A percentile compares a stretch with the other conserved stretches of the same genome.
Evolutionary conservation across 1,140 invertebrate species (phyloP).

Genomic region (Cyrtorhinus lividipennis): DNA sequence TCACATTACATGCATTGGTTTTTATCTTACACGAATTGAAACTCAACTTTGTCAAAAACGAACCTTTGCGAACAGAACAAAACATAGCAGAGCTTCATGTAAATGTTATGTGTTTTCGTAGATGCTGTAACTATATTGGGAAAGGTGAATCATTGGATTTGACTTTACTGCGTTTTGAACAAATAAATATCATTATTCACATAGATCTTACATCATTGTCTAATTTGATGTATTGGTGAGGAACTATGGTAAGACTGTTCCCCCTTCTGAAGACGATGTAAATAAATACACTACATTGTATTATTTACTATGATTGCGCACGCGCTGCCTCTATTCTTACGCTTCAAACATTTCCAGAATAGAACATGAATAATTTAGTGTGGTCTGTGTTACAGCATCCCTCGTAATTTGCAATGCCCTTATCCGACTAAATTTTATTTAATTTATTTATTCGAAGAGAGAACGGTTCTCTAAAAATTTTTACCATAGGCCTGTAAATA

Average conservation of each 20-base stretch:
- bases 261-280: conserved; percentile 9
- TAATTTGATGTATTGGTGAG: too few species aligned
- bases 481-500: conserved; percentile 20
- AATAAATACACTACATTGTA: conserved; percentile 13
- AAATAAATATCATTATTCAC: too few species aligned
- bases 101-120: conserved; percentile 21
- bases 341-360: conserved; percentile 10
- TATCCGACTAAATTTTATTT: not conserved
- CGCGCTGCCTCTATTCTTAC: conserved; percentile 13
- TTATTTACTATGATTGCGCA: conserved; percentile 3
- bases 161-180: too few species aligned
- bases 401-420: conserved; percentile 3
- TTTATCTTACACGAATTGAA: too few species aligned
- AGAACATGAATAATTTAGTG: conserved; percentile 19
- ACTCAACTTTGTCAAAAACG: not conserved
- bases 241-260: not conserved
- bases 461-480: too few species aligned
- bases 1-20: too few species aligned
- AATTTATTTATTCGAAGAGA: not conserved
- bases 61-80: not conserved
- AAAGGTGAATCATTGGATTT: conserved; percentile 19
- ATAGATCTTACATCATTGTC: too few species aligned
- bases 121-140: conserved; percentile 22
- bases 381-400: conserved; percentile 21
- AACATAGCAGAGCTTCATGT: conserved; percentile 19